Conservation (phyloP, 2,888 invertebrate genomes). For the Cistogaster globosa region DNA sequence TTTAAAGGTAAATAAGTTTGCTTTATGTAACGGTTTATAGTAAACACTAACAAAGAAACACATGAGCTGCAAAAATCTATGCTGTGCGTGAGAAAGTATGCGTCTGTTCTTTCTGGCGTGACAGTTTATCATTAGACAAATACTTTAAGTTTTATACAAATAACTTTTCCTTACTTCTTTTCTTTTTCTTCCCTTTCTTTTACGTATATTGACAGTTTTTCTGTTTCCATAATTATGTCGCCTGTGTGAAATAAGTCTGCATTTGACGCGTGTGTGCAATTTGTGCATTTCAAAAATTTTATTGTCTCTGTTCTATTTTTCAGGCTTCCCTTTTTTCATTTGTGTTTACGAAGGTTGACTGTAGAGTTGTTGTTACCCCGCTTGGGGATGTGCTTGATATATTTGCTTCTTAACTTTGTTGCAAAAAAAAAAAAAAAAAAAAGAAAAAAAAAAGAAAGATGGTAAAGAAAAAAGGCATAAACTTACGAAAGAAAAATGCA, state of each 20-base stretch:
- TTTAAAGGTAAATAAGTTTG: constrained; percentile 25
- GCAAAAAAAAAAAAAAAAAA: no score
- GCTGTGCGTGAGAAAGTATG: constrained; percentile 32
- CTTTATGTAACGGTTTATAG: constrained; percentile 35
- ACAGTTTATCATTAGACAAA: constrained; percentile 62
- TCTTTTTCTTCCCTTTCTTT: background rate
- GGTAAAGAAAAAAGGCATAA: no score
- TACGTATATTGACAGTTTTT: background rate
- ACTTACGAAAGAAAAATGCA: no score
- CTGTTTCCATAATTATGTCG: constrained; percentile 49
- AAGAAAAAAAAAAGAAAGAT: no score
- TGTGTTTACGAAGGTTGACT: background rate
- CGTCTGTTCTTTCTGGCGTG: constrained; percentile 43
- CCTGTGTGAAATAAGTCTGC: constrained; percentile 50
- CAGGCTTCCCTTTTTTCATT: constrained; percentile 27
- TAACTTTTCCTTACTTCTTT: constrained; percentile 2
- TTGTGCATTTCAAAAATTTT: constrained; percentile 69
- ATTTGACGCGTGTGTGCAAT: constrained; percentile 68
- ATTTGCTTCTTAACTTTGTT: no score
- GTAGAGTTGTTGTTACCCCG: background rate
- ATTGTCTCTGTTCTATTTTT: constrained; percentile 67
- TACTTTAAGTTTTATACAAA: constrained; percentile 24
- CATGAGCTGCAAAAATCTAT: background rate
- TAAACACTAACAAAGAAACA: constrained; percentile 7
- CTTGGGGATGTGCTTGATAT: no score